phyloP scores from a whole-genome alignment of 2,888 invertebrate genomes.

The Troides aeacus region DNA sequence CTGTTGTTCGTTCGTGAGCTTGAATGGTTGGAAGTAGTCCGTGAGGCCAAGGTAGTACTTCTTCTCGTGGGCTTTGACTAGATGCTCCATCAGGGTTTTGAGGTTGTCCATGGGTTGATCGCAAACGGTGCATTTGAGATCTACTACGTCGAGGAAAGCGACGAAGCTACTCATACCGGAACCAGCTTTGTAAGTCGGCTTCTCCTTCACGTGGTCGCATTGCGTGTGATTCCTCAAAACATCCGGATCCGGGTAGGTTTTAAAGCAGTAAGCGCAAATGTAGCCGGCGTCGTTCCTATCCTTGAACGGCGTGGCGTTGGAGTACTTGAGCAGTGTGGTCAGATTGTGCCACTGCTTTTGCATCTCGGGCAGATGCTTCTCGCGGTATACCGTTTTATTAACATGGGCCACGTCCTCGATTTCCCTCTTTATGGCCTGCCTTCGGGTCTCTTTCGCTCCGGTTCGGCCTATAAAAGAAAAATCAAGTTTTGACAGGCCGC shows the following conservation, averaged over 20 bases:
- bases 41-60: constrained; percentile 61
- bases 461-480: constrained; percentile 77
- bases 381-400: constrained; percentile 48
- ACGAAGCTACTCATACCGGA: constrained; percentile 66
- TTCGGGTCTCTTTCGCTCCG: constrained; percentile 62
- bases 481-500: constrained; percentile 64
- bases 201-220: constrained; percentile 60
- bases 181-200: constrained; percentile 63
- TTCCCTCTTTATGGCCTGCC: constrained; percentile 58
- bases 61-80: constrained; percentile 60
- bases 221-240: constrained; percentile 59
- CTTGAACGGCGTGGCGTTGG: constrained; percentile 71
- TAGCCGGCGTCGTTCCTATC: constrained; percentile 71
- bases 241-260: constrained; percentile 60
- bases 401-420: constrained; percentile 43
- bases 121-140: constrained; percentile 66
- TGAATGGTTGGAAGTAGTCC: constrained; percentile 67
- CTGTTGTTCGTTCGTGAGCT: constrained; percentile 59
- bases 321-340: constrained; percentile 61
- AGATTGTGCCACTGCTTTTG: constrained; percentile 74
- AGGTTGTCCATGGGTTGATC: constrained; percentile 52
- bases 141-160: constrained; percentile 66
- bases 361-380: constrained; percentile 62
- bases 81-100: constrained; percentile 54
- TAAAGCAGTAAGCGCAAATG: constrained; percentile 70